Conservation (phyloP, 2,113 vertebrate species). For the Callipepla californica region DNA sequence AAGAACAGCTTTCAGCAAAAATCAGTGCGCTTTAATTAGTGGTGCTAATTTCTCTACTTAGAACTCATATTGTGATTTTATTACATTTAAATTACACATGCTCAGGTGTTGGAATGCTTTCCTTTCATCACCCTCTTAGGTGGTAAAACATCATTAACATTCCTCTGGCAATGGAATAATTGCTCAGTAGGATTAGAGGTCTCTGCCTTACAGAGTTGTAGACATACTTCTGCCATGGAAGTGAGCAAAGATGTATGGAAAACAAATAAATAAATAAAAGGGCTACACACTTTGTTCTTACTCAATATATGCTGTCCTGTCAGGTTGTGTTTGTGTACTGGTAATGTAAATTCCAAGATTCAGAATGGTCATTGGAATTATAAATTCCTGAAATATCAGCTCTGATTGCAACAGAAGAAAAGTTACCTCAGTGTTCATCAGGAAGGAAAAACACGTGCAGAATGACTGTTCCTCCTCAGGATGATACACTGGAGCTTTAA, state of each 20-base stretch:
- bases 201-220: background rate
- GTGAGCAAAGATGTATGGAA: background rate
- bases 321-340: background rate
- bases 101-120: slow-evolving; percentile 59
- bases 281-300: background rate
- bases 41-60: slow-evolving; percentile 70
- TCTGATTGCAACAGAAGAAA: background rate
- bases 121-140: slow-evolving; percentile 57
- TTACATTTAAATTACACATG: slow-evolving; percentile 68
- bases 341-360: background rate
- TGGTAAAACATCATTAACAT: slow-evolving; percentile 59
- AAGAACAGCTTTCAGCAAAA: slow-evolving; percentile 46
- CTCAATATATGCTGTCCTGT: background rate
- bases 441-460: background rate
- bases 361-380: slow-evolving; percentile 11
- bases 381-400: background rate
- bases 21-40: slow-evolving; percentile 62
- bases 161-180: background rate
- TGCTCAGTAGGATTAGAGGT: slow-evolving; percentile 34
- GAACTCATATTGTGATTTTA: slow-evolving; percentile 66
- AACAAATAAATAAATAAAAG: background rate
- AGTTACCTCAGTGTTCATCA: background rate
- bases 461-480: background rate
- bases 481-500: background rate
- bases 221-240: rapidly evolving